Evolutionary conservation across 2,797 vertebrate genomes (phyloP), one percentile per base, ranked within the genome.

Genomic region (Mallotus villosus): DNA sequence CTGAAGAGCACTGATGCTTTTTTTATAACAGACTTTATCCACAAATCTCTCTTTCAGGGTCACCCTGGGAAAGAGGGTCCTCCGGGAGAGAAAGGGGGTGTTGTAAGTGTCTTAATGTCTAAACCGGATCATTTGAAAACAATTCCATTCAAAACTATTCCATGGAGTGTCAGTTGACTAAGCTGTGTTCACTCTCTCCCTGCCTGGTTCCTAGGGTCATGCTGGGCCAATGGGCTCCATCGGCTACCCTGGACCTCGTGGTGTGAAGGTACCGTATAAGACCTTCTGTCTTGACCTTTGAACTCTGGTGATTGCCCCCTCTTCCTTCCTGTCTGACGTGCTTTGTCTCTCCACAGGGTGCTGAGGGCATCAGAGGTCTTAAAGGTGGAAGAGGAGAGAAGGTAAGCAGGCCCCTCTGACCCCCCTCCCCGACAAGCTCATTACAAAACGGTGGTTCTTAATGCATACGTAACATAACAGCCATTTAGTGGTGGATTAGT

Each of bases 321-420:
- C 34, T 59, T 24, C 66, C 67, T 51, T 57, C 74, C 4, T 67
- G 63, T 75, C 19, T 74, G 24, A 74, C 57, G 49, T 1, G 32
- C 27, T 81, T 79, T 60, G 76, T 12, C 12, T 41, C 2, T 57
- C 72, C 61, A 24, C 75, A 99, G 97, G 97, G 97, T 55, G 96
- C 97, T 58, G 97, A 99, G 86, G 97, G 97, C 77, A 93, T 99
- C 58, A 92, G 97, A 83, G 97, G 97, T 34, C 94, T 98, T 62
- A 99, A 98, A 87, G 97, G 97, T 64, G 94, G 93, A 84, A 98
- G 94, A 94, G 97, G 97, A 83, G 97, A 99, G 94, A 98, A 98
- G 96, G 97, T 97, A 93, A 92, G 82, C 69, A 63, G 63, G 14
- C 57, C 21, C 29, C 49, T 46, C 24, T 29, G 27, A 29, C 21